Conservation (phyloP, 2,113 vertebrate genomes). For the Aldabrachelys gigantea region DNA sequence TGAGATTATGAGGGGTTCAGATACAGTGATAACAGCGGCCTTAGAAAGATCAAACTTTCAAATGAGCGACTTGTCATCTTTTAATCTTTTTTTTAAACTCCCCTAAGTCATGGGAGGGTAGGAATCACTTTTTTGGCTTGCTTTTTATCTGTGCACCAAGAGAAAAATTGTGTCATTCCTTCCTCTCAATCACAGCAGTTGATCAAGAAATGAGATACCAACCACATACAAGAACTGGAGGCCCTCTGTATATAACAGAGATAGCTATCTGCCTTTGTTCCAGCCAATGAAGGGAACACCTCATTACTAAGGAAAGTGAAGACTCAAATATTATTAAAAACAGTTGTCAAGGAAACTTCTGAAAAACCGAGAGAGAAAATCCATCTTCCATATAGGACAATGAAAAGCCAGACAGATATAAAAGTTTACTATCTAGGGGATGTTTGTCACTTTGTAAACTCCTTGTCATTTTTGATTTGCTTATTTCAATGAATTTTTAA, state of each 20-base stretch:
- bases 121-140: background rate
- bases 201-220: conserved; percentile 1
- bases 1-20: background rate
- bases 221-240: conserved; percentile 2
- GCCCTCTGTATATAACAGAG: conserved; percentile 1
- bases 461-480: background rate
- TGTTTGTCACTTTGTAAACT: background rate
- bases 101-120: background rate
- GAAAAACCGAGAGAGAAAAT: conserved; percentile 25
- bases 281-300: conserved; percentile 26
- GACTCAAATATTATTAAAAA: conserved; percentile 18
- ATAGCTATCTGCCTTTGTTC: conserved; percentile 22
- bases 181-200: background rate
- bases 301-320: conserved; percentile 26
- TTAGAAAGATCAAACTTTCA: background rate
- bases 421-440: conserved; percentile 20
- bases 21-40: background rate
- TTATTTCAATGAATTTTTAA: background rate
- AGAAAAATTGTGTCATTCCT: background rate
- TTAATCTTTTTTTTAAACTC: background rate
- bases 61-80: background rate
- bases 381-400: conserved; percentile 6
- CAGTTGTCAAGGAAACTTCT: conserved; percentile 51
- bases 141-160: background rate
- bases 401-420: conserved; percentile 19